Conservation (phyloP, 2,888 invertebrate species). For the Meloe dianella region DNA sequence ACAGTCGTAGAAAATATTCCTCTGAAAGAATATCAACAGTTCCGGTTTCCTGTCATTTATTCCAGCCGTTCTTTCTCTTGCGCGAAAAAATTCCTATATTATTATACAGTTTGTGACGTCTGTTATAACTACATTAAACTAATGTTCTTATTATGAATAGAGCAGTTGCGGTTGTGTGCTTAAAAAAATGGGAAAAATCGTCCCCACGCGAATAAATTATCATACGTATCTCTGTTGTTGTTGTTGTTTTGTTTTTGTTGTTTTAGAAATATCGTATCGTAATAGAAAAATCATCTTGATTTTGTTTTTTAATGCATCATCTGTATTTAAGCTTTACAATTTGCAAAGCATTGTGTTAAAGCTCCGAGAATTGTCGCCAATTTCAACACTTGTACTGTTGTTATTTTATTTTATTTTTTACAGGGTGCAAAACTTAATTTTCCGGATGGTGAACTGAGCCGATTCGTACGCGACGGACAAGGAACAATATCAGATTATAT, state of each 20-base stretch:
- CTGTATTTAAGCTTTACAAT: not conserved
- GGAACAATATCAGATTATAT: slow-evolving; percentile 61
- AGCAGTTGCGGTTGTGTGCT: slow-evolving; percentile 18
- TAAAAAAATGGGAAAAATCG: slow-evolving; percentile 11
- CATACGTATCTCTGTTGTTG: not conserved
- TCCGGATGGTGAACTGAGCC: slow-evolving; percentile 60
- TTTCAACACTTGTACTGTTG: slow-evolving; percentile 51
- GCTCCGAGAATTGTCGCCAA: slow-evolving; percentile 16
- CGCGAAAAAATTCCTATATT: slow-evolving; percentile 50
- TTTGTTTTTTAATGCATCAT: not conserved
- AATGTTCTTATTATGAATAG: slow-evolving; percentile 35
- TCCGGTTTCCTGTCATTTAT: slow-evolving; percentile 58
- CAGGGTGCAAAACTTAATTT: slow-evolving; percentile 59
- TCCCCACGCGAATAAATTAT: slow-evolving; percentile 11
- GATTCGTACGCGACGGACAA: slow-evolving; percentile 51
- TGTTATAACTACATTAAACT: slow-evolving; percentile 48
- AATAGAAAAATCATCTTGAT: not conserved
- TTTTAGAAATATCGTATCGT: no score
- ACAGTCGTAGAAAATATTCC: slow-evolving; percentile 56
- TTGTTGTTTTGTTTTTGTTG: not conserved
- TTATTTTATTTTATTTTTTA: slow-evolving; percentile 45
- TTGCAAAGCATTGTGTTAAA: slow-evolving; percentile 10
- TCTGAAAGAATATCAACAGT: slow-evolving; percentile 54
- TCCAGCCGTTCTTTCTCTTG: slow-evolving; percentile 48
- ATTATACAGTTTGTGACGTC: slow-evolving; percentile 51